These are phyloP conservation scores for Anthoscopus minutus DNA, from an alignment of 2,113 vertebrate species.

Conservation along the genomic window DNA sequence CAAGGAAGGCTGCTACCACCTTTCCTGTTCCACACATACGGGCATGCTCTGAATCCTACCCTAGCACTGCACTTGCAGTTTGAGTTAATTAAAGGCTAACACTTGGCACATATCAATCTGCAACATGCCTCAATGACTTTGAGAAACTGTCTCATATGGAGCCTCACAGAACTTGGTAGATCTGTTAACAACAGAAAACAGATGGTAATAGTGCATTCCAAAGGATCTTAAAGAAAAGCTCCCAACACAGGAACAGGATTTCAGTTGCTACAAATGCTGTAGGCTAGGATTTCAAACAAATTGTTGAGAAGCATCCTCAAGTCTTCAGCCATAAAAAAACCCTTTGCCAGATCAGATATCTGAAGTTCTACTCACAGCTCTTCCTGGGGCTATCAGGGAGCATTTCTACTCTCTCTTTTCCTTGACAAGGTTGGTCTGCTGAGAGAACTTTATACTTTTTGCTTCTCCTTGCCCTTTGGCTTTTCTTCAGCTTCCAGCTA, in stretches of 20 bases:
- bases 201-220: neutral
- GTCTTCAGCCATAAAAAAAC: neutral
- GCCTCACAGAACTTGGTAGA: neutral
- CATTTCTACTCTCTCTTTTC: neutral
- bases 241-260: neutral
- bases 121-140: neutral
- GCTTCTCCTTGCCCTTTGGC: neutral
- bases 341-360: neutral
- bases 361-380: neutral
- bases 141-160: neutral
- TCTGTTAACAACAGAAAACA: neutral
- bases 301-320: neutral
- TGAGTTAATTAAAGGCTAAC: neutral
- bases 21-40: neutral
- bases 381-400: neutral
- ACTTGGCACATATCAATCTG: neutral
- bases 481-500: neutral
- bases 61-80: neutral
- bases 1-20: neutral
- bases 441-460: neutral
- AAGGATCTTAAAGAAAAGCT: neutral
- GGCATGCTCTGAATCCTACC: neutral
- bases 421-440: neutral
- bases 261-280: neutral
- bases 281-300: neutral